Evolutionary conservation across 1,140 invertebrate species (phyloP).

Genomic region (Probaryconus sp.): DNA sequence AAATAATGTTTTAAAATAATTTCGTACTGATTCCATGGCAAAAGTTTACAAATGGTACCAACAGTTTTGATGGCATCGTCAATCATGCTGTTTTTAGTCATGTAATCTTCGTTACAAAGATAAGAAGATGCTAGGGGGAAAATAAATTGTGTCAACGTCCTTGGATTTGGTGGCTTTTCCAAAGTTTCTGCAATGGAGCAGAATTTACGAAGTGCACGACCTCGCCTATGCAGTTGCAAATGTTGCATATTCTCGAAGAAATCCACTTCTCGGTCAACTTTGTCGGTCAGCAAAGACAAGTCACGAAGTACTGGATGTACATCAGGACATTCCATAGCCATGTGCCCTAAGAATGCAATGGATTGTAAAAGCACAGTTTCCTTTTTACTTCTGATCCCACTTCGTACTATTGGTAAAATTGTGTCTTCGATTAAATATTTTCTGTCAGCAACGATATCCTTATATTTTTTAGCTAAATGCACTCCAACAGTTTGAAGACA

Average conservation of each 20-base stretch:
- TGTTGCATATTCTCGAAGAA: conserved; percentile 97
- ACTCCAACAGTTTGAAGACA: conserved; percentile 84
- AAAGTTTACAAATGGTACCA: conserved; percentile 84
- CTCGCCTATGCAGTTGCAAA: conserved; percentile 89
- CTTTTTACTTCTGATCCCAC: conserved; percentile 83
- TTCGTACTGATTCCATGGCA: conserved; percentile 94
- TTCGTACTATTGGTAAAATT: conserved; percentile 83
- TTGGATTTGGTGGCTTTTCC: conserved; percentile 80
- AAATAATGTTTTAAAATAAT: conserved; percentile 89
- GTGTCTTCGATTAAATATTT: conserved; percentile 86
- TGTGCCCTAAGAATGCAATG: conserved; percentile 85
- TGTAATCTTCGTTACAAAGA: conserved; percentile 87
- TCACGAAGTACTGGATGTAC: conserved; percentile 86
- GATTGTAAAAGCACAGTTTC: conserved; percentile 86
- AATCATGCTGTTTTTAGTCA: conserved; percentile 87
- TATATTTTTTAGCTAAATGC: conserved; percentile 79
- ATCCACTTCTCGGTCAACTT: conserved; percentile 90
- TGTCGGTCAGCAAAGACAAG: conserved; percentile 84
- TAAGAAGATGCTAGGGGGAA: conserved; percentile 90
- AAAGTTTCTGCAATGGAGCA: conserved; percentile 80
- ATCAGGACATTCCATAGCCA: conserved; percentile 85
- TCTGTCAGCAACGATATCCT: conserved; percentile 75
- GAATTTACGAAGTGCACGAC: conserved; percentile 87
- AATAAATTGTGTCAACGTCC: conserved; percentile 89
- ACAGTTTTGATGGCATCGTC: conserved; percentile 89